Evolutionary conservation across 2,797 vertebrate species (phyloP), one percentile per base, ranked within the genome.

Genomic region (Crocidura indochinensis): DNA sequence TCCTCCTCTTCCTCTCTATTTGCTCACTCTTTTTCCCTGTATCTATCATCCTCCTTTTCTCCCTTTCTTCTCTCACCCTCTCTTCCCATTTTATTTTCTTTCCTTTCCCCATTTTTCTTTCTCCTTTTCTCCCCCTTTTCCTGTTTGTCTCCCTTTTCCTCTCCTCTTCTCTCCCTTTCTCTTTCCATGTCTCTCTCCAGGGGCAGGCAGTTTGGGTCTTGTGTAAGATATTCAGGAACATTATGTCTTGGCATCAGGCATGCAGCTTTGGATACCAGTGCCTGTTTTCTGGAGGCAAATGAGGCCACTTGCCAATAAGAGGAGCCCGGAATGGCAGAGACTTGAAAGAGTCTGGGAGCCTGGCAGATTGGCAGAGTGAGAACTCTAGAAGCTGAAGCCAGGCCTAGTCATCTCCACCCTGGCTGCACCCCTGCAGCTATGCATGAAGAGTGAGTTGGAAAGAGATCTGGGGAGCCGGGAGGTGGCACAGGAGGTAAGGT

Each of bases 211-310:
- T 4, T 90, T 77, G 82, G 60, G 88, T 77, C 73, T 56, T 4
- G 15, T 27, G 29, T 24, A 78, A 84, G 46, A 65, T 14, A 9
- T 62, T 60, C 0, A 6, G 60, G 65, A 89, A n/a, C 68, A 51
- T 31, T 72, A 84, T 75, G 51, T 56, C 56, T 92, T 89, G 88
- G 92, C 92, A 87, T 88, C 26, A 22, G 60, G 31, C 24, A 38
- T 2, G n/a, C 10, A 74, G 26, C 51, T 84, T 75, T 91, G 84
- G 74, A 74, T 68, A 90, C 67, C 3, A 12, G 10, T 26, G 10
- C 79, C 71, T 91, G 26, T 93, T 91, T 95, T 84, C 93, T 81
- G 56, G 77, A 95, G 86, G 83, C 85, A 80, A 90, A 84, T 78
- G 65, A 95, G 81, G 81, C 26, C 62, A 26, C 29, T 84, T 22